Conservation (phyloP, 2,113 vertebrate species). For the Cercopithecus mona region DNA sequence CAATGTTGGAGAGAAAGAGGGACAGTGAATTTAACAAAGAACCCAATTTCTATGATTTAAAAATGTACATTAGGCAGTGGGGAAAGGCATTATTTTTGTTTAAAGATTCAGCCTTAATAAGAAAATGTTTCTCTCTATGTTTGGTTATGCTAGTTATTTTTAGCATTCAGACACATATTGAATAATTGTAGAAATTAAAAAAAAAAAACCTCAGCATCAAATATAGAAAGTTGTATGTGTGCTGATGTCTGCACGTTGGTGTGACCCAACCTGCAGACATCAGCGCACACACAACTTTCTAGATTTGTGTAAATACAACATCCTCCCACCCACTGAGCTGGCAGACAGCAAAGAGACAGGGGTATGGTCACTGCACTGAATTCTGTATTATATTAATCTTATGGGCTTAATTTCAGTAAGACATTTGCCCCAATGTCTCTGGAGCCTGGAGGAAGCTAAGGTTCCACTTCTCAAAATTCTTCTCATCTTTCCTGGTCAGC, state of each 20-base stretch:
- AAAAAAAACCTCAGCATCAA: neutral
- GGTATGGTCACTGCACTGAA: neutral
- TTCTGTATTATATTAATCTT: neutral
- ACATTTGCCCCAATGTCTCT: neutral
- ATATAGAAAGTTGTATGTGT: neutral
- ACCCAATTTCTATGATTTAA: neutral
- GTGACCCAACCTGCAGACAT: fast-evolving
- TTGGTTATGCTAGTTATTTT: neutral
- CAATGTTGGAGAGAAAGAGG: neutral
- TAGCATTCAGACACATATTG: neutral
- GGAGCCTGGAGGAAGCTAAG: neutral
- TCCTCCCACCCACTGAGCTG: too few relatives aligned
- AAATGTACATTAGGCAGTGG: neutral
- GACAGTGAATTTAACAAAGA: neutral
- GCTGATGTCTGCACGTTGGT: neutral
- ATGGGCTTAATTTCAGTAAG: neutral
- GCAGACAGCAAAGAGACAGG: neutral
- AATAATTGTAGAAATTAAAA: neutral
- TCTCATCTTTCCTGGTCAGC: neutral
- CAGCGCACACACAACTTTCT: too few relatives aligned
- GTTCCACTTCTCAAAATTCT: neutral
- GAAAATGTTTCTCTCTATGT: neutral
- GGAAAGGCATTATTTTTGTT: neutral
- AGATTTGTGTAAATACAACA: fast-evolving
- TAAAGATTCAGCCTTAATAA: neutral